Evolutionary conservation across 2,797 vertebrate species (phyloP).

Genomic region (Silurus aristotelis): DNA sequence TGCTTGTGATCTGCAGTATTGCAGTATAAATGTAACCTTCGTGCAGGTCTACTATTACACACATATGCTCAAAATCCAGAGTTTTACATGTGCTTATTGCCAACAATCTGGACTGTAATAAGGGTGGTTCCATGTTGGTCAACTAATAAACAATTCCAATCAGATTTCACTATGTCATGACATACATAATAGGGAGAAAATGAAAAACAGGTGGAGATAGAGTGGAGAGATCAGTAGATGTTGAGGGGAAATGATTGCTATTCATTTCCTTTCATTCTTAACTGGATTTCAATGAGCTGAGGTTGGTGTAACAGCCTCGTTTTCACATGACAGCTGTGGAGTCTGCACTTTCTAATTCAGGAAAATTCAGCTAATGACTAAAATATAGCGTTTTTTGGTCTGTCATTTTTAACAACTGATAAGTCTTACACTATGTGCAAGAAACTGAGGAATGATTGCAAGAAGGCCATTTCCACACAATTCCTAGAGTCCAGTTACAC

Average conservation of each 20-base stretch:
- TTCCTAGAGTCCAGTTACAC: neutral
- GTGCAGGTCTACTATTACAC: neutral
- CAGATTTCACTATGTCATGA: slow-evolving; percentile 30
- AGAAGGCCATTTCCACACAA: neutral
- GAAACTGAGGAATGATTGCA: neutral
- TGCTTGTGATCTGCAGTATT: too few relatives aligned
- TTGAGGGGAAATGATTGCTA: slow-evolving; percentile 23
- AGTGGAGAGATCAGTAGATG: slow-evolving; percentile 3
- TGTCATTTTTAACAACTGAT: neutral
- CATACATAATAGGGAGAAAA: slow-evolving; percentile 30
- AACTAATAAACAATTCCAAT: slow-evolving; percentile 27
- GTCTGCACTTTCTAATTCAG: slow-evolving; percentile 15
- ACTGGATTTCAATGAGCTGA: slow-evolving; percentile 28
- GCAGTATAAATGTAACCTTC: neutral
- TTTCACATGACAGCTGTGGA: slow-evolving; percentile 22
- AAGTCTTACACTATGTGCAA: neutral
- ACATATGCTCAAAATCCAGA: neutral
- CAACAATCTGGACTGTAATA: slow-evolving; percentile 14
- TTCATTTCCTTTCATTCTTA: slow-evolving; percentile 41
- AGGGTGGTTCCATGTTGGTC: slow-evolving; percentile 34
- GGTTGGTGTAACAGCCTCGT: slow-evolving; percentile 1
- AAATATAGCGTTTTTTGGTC: neutral
- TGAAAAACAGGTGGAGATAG: slow-evolving; percentile 33
- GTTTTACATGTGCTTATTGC: slow-evolving; percentile 23
- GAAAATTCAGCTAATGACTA: neutral